Percentiles rank a stretch among this genome's conserved stretches.
phyloP scores from a whole-genome alignment of 2,888 invertebrate species.

The Noctua janthina region DNA sequence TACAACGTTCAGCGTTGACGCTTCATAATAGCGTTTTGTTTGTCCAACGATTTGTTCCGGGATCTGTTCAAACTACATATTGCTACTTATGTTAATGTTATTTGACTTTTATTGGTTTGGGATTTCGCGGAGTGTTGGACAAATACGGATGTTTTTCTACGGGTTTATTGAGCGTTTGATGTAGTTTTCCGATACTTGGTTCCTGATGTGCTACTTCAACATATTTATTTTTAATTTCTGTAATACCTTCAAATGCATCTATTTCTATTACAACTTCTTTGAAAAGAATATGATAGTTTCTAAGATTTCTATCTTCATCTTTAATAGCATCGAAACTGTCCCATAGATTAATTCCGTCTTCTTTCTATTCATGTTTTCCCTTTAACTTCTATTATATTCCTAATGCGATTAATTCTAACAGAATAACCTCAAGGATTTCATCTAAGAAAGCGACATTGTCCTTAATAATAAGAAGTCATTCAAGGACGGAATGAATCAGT shows the following conservation, averaged over 20 bases:
- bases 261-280: background rate
- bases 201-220: background rate
- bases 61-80: constrained; percentile 24
- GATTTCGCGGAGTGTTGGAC: constrained; percentile 4
- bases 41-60: constrained; percentile 32
- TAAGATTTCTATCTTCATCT: background rate
- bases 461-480: constrained; percentile 34
- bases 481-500: constrained; percentile 36
- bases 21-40: constrained; percentile 43
- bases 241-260: background rate
- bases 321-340: background rate
- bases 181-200: background rate
- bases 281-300: background rate
- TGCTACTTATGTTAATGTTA: constrained; percentile 35
- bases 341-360: background rate
- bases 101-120: constrained; percentile 46
- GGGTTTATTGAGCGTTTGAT: constrained; percentile 1
- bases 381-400: constrained; percentile 31
- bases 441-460: constrained; percentile 34
- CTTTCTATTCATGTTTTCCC: constrained; percentile 14
- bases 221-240: background rate
- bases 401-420: constrained; percentile 43
- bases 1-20: constrained; percentile 42
- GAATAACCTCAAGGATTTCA: constrained; percentile 29
- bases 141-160: constrained; percentile 12